Conservation (phyloP, 1,140 invertebrate genomes). For the Manduca sexta region DNA sequence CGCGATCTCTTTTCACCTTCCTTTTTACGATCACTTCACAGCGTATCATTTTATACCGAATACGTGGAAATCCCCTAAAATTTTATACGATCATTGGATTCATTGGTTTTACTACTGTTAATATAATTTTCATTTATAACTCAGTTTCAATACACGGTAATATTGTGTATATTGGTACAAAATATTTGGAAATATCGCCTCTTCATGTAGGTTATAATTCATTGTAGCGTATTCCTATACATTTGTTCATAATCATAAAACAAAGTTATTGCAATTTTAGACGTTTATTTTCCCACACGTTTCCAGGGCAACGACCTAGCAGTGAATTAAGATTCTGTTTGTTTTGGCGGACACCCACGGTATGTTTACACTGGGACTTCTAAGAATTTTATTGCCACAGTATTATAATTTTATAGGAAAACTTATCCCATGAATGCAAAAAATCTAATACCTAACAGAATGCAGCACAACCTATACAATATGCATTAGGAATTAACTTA, state of each 20-base stretch:
- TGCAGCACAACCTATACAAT: too few relatives aligned
- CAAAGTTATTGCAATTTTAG: constrained; percentile 16
- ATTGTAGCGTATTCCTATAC: constrained; percentile 1
- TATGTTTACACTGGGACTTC: constrained; percentile 10
- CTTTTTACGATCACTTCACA: constrained; percentile 24
- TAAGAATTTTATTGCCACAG: constrained; percentile 1
- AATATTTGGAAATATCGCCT: not conserved
- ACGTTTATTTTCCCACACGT: constrained; percentile 16
- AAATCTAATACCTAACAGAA: too few relatives aligned
- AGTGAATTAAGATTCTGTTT: constrained; percentile 16
- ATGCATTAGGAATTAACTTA: too few relatives aligned
- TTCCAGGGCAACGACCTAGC: constrained; percentile 15
- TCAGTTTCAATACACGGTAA: not conserved
- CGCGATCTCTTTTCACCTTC: constrained; percentile 24
- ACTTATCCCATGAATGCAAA: too few relatives aligned
- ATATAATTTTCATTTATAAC: constrained; percentile 7
- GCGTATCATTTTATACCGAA: constrained; percentile 26
- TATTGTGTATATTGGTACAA: too few relatives aligned
- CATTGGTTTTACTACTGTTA: constrained; percentile 13
- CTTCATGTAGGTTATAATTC: not conserved
- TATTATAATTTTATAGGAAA: too few relatives aligned
- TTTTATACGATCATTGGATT: constrained; percentile 27
- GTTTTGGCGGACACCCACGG: constrained; percentile 13
- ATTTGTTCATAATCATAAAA: constrained; percentile 17
- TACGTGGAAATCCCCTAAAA: constrained; percentile 20